Conservation (phyloP, 2,888 invertebrate genomes). For the Silvanus unidentatus region DNA sequence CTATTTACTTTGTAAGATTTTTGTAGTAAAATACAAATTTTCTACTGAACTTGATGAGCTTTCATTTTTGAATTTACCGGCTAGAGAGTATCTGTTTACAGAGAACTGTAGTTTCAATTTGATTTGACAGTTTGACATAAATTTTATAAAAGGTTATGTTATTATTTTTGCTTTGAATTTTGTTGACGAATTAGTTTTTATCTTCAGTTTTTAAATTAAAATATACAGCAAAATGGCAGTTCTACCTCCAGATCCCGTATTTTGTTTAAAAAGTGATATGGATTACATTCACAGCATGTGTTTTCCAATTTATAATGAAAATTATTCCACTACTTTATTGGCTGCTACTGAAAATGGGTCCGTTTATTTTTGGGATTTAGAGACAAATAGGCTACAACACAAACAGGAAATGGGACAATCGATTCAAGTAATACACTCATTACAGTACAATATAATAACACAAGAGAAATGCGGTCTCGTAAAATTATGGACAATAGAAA, state of each 20-base stretch:
- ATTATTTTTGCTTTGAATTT: no score
- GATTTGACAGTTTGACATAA: no score
- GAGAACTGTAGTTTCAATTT: no score
- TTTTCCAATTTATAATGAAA: constrained; percentile 55
- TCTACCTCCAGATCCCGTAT: constrained; percentile 72
- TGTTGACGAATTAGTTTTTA: no score
- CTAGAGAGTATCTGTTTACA: no score
- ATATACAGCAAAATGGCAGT: constrained; percentile 67
- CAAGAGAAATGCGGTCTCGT: constrained; percentile 70
- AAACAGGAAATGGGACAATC: constrained; percentile 62
- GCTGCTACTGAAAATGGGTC: constrained; percentile 70
- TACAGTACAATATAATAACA: constrained; percentile 58
- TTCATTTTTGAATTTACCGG: no score
- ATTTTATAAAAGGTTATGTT: no score
- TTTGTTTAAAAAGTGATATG: constrained; percentile 66
- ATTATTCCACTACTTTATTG: constrained; percentile 56
- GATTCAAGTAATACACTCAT: constrained; percentile 58
- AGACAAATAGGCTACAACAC: constrained; percentile 65
- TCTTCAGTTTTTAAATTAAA: no score
- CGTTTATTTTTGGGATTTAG: constrained; percentile 73
- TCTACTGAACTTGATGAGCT: no score
- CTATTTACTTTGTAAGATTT: no score
- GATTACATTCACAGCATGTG: constrained; percentile 66
- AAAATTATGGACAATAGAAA: constrained; percentile 58
- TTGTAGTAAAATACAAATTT: no score